A percentile compares a stretch with the other conserved stretches of the same genome.
phyloP scores from a whole-genome alignment of 2,113 vertebrate species.

The Atherinomorus stipes region DNA sequence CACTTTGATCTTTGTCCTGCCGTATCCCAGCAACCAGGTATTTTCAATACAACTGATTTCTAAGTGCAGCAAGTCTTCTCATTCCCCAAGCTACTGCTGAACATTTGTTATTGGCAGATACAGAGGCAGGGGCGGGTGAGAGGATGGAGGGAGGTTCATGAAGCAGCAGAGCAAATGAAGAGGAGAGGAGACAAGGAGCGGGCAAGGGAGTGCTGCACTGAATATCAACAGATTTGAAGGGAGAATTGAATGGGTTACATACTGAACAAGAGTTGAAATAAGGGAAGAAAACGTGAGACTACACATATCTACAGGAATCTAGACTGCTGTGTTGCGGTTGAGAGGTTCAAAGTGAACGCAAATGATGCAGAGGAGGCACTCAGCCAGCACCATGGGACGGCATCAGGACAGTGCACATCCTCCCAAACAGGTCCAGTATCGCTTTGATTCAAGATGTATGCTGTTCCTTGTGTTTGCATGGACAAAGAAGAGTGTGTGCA shows the following conservation, averaged over 20 bases:
- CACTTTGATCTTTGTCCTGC: conserved; percentile 76
- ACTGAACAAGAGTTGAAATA: conserved; percentile 26
- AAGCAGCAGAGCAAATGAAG: conserved; percentile 51
- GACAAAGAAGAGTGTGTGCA: background rate
- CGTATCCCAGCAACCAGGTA: conserved; percentile 71
- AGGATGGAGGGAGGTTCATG: conserved; percentile 54
- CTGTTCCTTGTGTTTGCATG: background rate
- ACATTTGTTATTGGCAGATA: conserved; percentile 66
- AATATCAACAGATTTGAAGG: conserved; percentile 54
- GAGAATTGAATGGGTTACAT: conserved; percentile 10
- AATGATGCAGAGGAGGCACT: conserved; percentile 76
- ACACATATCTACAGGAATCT: conserved; percentile 36
- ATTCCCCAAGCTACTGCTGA: conserved; percentile 29
- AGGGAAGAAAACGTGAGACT: background rate
- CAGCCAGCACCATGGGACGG: conserved; percentile 62
- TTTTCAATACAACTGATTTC: conserved; percentile 62
- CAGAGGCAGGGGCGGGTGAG: conserved; percentile 61
- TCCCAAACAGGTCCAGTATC: conserved; percentile 69
- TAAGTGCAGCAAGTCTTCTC: conserved; percentile 38
- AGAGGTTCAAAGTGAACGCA: conserved; percentile 23
- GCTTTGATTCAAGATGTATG: conserved; percentile 9
- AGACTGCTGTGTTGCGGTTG: conserved; percentile 2
- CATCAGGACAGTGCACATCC: conserved; percentile 59
- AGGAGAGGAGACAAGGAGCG: conserved; percentile 31
- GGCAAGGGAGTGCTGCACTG: conserved; percentile 36